A percentile compares a stretch with the other conserved stretches of the same genome.
Conservation (phyloP, 1,140 invertebrate species). For the Goniozus legneri region DNA sequence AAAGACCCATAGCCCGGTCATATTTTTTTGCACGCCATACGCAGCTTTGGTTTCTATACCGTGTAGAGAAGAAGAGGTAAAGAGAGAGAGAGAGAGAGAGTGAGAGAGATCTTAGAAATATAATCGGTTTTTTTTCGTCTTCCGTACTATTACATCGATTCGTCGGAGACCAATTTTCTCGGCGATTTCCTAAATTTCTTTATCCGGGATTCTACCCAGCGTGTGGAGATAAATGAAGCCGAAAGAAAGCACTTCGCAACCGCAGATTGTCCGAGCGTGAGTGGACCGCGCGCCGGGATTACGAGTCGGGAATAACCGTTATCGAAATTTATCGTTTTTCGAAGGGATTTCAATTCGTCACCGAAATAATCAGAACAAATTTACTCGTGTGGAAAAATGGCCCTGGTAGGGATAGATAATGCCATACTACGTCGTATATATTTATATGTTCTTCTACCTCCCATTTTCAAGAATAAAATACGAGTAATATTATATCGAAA, state of each 20-base stretch:
- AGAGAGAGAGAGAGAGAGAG: constrained; percentile 1
- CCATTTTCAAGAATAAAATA: too few relatives aligned
- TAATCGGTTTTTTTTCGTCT: constrained; percentile 3
- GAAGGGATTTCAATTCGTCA: constrained; percentile 14
- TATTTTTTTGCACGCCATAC: neutral
- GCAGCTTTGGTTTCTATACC: neutral
- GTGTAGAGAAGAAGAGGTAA: neutral
- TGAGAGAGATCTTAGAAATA: neutral
- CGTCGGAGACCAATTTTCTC: too few relatives aligned
- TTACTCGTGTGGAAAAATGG: too few relatives aligned
- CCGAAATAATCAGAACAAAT: constrained; percentile 5
- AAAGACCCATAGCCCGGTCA: neutral
- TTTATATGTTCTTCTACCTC: too few relatives aligned
- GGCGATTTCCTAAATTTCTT: constrained; percentile 20
- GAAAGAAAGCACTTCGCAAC: neutral
- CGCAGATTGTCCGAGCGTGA: too few relatives aligned
- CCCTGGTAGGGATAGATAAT: too few relatives aligned
- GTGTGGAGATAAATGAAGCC: neutral
- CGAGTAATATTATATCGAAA: too few relatives aligned
- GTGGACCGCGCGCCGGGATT: constrained; percentile 20
- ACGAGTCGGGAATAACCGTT: constrained; percentile 10
- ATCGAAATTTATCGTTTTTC: constrained; percentile 16
- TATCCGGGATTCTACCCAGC: constrained; percentile 7
- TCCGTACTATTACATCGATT: too few relatives aligned
- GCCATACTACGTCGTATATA: neutral